Conservation (phyloP, 2,888 invertebrate genomes). For the Caenorhabditis zanzibari region DNA sequence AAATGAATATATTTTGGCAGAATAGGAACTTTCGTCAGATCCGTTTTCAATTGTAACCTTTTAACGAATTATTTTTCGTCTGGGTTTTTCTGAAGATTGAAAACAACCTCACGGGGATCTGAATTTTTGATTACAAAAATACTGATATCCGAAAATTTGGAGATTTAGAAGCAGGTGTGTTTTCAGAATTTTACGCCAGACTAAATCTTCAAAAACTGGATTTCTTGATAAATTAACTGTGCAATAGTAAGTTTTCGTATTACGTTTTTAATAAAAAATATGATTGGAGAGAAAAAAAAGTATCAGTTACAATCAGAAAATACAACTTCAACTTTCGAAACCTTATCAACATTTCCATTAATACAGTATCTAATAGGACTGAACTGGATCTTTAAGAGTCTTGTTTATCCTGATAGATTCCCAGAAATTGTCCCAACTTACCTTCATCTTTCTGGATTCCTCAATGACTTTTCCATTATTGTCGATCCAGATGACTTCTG, state of each 20-base stretch:
- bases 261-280: too few species aligned
- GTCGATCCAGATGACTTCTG: constrained; percentile 75
- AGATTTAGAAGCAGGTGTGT: neutral
- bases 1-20: constrained; percentile 43
- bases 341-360: too few species aligned
- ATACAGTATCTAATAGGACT: too few species aligned
- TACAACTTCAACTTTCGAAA: too few species aligned
- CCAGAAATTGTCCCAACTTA: constrained; percentile 23
- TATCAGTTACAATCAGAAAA: too few species aligned
- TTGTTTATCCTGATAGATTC: too few species aligned
- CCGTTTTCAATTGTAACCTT: constrained; percentile 22
- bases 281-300: too few species aligned
- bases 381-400: too few species aligned
- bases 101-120: neutral
- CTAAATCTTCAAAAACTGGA: neutral
- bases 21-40: constrained; percentile 37
- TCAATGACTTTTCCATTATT: constrained; percentile 73
- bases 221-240: too few species aligned
- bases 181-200: constrained; percentile 1
- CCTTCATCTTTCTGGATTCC: constrained; percentile 75
- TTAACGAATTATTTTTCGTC: constrained; percentile 2
- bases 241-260: too few species aligned
- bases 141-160: neutral
- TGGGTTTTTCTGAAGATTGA: neutral
- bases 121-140: neutral